Evolutionary conservation across 2,113 vertebrate genomes (phyloP).

Genomic region (Pelvicachromis taeniatus): DNA sequence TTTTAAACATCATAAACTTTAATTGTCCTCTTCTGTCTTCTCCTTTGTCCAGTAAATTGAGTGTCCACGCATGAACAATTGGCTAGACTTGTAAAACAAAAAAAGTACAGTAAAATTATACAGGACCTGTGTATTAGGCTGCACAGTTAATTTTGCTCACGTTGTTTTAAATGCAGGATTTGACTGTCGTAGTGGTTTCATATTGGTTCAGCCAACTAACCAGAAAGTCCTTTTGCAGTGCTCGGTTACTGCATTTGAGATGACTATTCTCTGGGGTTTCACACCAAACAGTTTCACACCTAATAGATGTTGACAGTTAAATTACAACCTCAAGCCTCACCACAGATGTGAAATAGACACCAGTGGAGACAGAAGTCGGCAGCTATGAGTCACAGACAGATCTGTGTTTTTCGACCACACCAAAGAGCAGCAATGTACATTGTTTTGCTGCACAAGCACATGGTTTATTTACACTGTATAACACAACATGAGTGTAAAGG

Average conservation of each 20-base stretch:
- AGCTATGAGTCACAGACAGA: constrained; percentile 40
- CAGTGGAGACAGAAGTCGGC: constrained; percentile 1
- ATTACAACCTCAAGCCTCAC: constrained; percentile 33
- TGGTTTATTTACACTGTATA: neutral
- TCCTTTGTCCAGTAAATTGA: neutral
- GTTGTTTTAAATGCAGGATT: neutral
- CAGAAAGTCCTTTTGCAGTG: neutral
- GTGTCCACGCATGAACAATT: neutral
- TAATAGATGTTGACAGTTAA: constrained; percentile 42
- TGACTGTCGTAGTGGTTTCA: neutral
- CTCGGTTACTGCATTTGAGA: neutral
- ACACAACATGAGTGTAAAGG: neutral
- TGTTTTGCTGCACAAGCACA: neutral
- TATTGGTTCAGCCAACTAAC: constrained; percentile 9
- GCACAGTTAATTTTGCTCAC: neutral
- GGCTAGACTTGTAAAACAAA: neutral
- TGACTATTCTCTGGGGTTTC: constrained; percentile 1
- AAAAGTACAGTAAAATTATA: neutral
- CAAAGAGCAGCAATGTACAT: neutral
- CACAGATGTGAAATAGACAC: constrained; percentile 25
- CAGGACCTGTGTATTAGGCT: neutral
- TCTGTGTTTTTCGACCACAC: constrained; percentile 5
- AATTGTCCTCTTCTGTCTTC: neutral
- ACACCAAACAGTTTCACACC: constrained; percentile 28
- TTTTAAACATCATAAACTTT: neutral